A percentile compares a stretch with the other conserved stretches of the same genome.
These are phyloP conservation scores for Polypterus bichir DNA, from an alignment of 2,113 vertebrate genomes.

Conservation along the genomic window DNA sequence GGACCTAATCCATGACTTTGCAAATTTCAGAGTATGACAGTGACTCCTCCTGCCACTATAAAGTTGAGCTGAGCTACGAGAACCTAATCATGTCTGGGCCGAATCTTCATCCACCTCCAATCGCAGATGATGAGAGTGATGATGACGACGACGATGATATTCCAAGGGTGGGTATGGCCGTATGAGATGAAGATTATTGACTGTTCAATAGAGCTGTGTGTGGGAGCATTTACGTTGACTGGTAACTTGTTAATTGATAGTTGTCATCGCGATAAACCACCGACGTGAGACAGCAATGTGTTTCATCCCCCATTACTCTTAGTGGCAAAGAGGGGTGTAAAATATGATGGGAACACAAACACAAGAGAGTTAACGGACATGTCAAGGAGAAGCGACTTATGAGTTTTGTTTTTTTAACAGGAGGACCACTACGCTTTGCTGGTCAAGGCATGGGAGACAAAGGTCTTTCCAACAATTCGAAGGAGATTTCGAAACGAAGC, in stretches of 20 bases:
- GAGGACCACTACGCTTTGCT: constrained; percentile 93
- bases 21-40: constrained; percentile 76
- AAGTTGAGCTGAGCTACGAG: constrained; percentile 89
- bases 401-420: constrained; percentile 33
- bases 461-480: constrained; percentile 95
- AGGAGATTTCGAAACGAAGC: constrained; percentile 94
- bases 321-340: too few species aligned
- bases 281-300: neutral
- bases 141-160: constrained; percentile 88
- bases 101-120: constrained; percentile 74
- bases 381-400: too few species aligned
- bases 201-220: too few species aligned
- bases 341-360: too few species aligned
- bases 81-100: constrained; percentile 89
- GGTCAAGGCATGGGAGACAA: constrained; percentile 97
- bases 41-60: constrained; percentile 83
- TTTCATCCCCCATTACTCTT: too few species aligned
- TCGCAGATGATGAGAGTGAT: constrained; percentile 90
- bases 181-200: too few species aligned
- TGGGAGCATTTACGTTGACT: neutral
- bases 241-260: neutral
- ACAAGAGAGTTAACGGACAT: too few species aligned
- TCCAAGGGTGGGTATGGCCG: constrained; percentile 59
- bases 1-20: too few species aligned
- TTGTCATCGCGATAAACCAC: neutral